Evolutionary conservation across 2,113 vertebrate genomes (phyloP).

Genomic region (Cephalophus harveyi): DNA sequence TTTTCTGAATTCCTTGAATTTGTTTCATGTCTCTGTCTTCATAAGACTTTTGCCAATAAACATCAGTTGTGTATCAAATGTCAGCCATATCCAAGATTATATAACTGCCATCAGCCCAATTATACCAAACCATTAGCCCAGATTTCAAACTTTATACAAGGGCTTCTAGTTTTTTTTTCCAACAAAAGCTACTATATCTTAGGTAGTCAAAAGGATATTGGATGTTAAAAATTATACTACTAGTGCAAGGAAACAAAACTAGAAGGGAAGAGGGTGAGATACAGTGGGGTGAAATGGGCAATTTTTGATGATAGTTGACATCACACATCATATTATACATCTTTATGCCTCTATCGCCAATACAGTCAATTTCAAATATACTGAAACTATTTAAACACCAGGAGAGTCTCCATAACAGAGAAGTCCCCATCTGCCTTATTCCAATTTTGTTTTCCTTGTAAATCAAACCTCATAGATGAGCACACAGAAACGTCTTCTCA

Average conservation of each 20-base stretch:
- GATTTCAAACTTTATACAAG: slow-evolving; percentile 57
- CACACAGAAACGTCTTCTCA: not conserved
- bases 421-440: not conserved
- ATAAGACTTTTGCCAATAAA: slow-evolving; percentile 70
- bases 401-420: not conserved
- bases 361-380: not conserved
- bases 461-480: slow-evolving; percentile 48
- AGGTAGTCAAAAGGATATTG: not conserved
- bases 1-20: slow-evolving; percentile 69
- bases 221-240: not conserved
- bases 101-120: slow-evolving; percentile 38
- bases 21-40: slow-evolving; percentile 48
- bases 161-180: slow-evolving; percentile 48
- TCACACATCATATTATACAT: not conserved
- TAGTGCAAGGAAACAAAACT: not conserved
- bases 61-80: slow-evolving; percentile 68
- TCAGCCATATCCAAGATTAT: slow-evolving; percentile 59
- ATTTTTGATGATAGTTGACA: not conserved
- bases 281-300: not conserved
- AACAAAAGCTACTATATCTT: slow-evolving; percentile 49
- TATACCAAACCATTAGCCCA: not conserved
- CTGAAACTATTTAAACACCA: not conserved
- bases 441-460: slow-evolving; percentile 13
- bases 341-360: not conserved
- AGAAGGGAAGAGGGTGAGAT: rapidly evolving